Conservation (phyloP, 2,888 invertebrate genomes). For the Synergus umbraculus region DNA sequence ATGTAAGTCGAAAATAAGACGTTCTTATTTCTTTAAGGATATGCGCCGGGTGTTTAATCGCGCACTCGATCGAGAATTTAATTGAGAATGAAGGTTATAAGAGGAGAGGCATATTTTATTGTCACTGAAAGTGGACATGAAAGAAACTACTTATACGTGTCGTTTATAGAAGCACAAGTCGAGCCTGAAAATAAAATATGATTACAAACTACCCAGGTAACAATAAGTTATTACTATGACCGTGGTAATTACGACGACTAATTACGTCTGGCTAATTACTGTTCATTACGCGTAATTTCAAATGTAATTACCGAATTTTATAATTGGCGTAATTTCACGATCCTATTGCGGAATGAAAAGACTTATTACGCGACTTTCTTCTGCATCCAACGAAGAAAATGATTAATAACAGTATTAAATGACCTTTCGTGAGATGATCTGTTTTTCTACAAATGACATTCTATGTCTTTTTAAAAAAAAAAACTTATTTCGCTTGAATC, state of each 20-base stretch:
- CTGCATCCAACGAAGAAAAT: too few relatives aligned
- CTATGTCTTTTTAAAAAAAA: too few relatives aligned
- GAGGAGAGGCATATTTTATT: not conserved
- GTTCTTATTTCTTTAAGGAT: not conserved
- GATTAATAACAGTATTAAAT: too few relatives aligned
- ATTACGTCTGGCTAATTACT: not conserved
- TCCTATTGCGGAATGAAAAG: not conserved
- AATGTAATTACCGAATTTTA: not conserved
- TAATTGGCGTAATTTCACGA: not conserved
- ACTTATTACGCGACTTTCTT: not conserved
- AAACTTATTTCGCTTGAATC: too few relatives aligned
- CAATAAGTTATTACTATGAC: not conserved
- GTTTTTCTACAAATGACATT: too few relatives aligned
- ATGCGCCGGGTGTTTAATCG: not conserved
- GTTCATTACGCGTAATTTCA: constrained; percentile 2
- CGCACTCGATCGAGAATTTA: not conserved
- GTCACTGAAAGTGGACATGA: not conserved
- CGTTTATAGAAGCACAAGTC: not conserved
- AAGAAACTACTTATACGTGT: not conserved
- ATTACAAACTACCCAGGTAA: not conserved
- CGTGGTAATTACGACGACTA: not conserved
- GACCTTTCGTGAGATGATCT: too few relatives aligned
- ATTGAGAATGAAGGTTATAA: not conserved
- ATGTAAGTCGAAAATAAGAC: not conserved
- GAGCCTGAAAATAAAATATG: not conserved